These are phyloP conservation scores for Brachionus rubens DNA, from an alignment of 1,140 invertebrate genomes.

Conservation along the genomic window DNA sequence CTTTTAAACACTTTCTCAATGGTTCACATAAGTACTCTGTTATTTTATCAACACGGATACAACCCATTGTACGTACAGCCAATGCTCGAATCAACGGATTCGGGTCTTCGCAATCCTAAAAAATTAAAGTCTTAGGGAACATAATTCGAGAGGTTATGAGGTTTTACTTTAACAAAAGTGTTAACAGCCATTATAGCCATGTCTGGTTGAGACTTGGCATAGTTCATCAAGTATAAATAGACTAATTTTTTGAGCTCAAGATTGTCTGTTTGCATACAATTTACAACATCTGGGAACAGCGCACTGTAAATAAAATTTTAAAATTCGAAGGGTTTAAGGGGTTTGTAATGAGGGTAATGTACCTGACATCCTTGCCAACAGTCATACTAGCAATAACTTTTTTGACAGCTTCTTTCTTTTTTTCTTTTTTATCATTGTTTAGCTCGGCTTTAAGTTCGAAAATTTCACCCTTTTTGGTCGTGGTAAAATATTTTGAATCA, in stretches of 20 bases:
- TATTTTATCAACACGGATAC: conserved; percentile 99
- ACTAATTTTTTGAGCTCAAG: conserved; percentile 98
- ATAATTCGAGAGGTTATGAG: not conserved
- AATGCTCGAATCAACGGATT: conserved; percentile 97
- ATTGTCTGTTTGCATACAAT: conserved; percentile 99
- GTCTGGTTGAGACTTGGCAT: conserved; percentile 99
- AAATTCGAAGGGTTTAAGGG: not conserved
- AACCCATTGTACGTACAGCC: conserved; percentile 98
- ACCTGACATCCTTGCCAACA: conserved; percentile 74
- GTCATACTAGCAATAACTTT: conserved; percentile 99
- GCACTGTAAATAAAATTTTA: conserved; percentile 68
- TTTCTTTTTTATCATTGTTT: conserved; percentile 99
- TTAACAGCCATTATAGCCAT: conserved; percentile 99
- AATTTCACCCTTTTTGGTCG: conserved; percentile 98
- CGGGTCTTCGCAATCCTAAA: conserved; percentile 93
- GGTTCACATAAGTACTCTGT: conserved; percentile 99
- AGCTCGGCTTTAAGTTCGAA: conserved; percentile 97
- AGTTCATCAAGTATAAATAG: conserved; percentile 99
- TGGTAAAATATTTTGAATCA: conserved; percentile 99
- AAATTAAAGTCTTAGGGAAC: not conserved
- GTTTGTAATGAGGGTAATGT: conserved; percentile 56
- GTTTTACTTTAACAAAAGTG: conserved; percentile 84
- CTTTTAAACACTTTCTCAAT: conserved; percentile 86
- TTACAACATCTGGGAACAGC: conserved; percentile 96
- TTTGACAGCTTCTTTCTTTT: conserved; percentile 98